Evolutionary conservation across 2,113 vertebrate species (phyloP).

Genomic region (Aptenodytes patagonicus): DNA sequence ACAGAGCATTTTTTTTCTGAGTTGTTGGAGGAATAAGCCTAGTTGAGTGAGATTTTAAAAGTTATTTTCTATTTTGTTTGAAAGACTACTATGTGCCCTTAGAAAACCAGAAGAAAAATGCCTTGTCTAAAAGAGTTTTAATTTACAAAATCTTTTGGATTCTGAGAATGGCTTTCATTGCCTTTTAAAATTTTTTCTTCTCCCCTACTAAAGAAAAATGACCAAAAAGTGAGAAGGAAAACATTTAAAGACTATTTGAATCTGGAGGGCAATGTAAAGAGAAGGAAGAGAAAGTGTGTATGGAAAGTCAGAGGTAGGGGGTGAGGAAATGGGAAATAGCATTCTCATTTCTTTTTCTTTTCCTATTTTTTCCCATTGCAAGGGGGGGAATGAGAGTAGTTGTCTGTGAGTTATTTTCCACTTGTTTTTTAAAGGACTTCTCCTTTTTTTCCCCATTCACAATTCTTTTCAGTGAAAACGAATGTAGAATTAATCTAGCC

Average conservation of each 20-base stretch:
- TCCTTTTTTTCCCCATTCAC: background rate
- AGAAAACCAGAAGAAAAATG: background rate
- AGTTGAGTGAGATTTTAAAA: background rate
- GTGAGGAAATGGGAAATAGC: background rate
- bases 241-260: background rate
- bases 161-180: background rate
- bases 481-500: background rate
- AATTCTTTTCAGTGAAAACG: background rate
- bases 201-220: background rate
- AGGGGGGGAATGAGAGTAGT: background rate
- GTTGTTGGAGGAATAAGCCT: background rate
- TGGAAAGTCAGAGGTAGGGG: background rate
- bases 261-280: background rate
- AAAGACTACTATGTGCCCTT: background rate
- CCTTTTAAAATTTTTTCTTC: background rate
- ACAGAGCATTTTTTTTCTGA: background rate
- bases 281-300: background rate
- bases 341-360: background rate
- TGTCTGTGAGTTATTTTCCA: background rate
- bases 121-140: background rate
- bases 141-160: fast-evolving
- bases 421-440: background rate
- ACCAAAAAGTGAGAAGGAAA: background rate
- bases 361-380: background rate
- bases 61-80: background rate